phyloP scores from a whole-genome alignment of 1,140 invertebrate species.

The Pogonus chalceus region DNA sequence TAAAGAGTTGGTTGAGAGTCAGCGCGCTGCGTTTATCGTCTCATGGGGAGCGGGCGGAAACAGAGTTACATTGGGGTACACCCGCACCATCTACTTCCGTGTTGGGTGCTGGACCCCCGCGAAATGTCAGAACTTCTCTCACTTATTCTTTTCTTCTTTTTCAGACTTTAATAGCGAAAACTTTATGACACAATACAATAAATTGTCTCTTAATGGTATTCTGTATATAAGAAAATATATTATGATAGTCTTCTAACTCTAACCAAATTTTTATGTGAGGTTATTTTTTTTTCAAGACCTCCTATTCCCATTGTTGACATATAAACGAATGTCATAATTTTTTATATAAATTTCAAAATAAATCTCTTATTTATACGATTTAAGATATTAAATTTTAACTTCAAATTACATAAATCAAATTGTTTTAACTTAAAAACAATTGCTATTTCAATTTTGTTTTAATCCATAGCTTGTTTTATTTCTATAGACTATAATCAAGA shows the following conservation, averaged over 20 bases:
- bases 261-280: neutral
- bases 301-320: no score
- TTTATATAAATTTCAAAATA: no score
- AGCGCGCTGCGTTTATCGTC: neutral
- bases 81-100: neutral
- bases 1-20: constrained; percentile 23
- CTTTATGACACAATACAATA: constrained; percentile 12
- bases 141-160: constrained; percentile 18
- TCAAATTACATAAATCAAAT: no score
- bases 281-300: no score
- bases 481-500: no score
- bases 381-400: no score
- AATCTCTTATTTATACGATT: no score
- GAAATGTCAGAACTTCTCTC: constrained; percentile 27
- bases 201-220: constrained; percentile 10
- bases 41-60: constrained; percentile 9
- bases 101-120: constrained; percentile 7
- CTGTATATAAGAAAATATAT: neutral
- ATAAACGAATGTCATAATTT: no score
- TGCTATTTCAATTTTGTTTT: no score
- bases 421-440: no score
- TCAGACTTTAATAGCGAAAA: constrained; percentile 20
- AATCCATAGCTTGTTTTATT: no score
- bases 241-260: neutral
- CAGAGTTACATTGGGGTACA: neutral